Evolutionary conservation across 2,797 vertebrate species (phyloP), one percentile per base, ranked within the genome.

Genomic region (Taenioides sp.): DNA sequence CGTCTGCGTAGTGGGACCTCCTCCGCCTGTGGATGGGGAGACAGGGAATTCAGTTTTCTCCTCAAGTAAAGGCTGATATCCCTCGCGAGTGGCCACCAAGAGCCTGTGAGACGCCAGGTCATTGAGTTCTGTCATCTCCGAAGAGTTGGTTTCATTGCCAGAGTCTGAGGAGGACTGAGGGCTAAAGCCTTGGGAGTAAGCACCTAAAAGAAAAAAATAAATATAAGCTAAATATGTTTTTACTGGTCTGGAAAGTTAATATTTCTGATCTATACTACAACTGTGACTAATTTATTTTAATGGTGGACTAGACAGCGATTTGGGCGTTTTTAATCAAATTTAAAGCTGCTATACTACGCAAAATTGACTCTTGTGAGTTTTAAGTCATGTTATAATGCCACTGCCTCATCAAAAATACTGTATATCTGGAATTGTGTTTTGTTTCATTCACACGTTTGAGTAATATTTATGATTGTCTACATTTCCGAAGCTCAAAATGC

Each of bases 121-220:
- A 69, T 93, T 98, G 86, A 95, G 95, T 92, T 99, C 98, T 12
- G 97, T 99, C 96, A 99, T 98, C 94, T 99, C 98, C 31, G 98
- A 99, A 74, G 98, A 99, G 93, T 99, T 99, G 80, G 97, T 99
- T 89, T 99, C 98, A 81, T 99, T 99, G 79, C 97, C 97, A 70
- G 98, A 99, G 95, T 99, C 98, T 65, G 98, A 99, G 55, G 97
- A 99, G 18, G 97, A 98, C 91, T 96, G 96, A 47, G 96, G 96
- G 81, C 97, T 99, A 88, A 97, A 96, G 79, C 96, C 96, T 91
- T 94, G 95, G 88, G 97, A 92, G 92, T 95, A 95, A 93, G 97
- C 96, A 95, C 97, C 98, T 99, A 92, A 88, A 82, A 89, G 78
- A 84, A 78, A 94, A 94, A 88, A 94, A 86, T 93, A 87, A 90